Percentiles rank a stretch among this genome's conserved stretches.
These are phyloP conservation scores for Eolophus roseicapilla DNA, from an alignment of 2,113 vertebrate species.

Conservation along the genomic window DNA sequence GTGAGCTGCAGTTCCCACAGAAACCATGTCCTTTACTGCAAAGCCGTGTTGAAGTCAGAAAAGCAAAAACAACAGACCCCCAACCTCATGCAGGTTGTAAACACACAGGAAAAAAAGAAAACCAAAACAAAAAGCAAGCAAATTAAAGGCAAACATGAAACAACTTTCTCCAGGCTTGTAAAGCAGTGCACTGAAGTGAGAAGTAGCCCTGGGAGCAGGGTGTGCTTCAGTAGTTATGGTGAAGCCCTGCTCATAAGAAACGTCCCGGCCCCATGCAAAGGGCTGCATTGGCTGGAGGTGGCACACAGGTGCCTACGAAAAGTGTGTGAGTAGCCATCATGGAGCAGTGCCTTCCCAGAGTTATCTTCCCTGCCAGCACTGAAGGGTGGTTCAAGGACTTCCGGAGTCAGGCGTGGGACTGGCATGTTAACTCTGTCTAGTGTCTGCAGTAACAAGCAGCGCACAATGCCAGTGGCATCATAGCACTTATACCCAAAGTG, in stretches of 20 bases:
- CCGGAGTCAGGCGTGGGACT: background rate
- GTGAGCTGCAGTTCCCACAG: background rate
- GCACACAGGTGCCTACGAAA: background rate
- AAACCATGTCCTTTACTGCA: fast-evolving
- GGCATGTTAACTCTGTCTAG: fast-evolving
- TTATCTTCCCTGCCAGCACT: background rate
- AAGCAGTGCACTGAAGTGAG: background rate
- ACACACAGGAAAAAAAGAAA: background rate
- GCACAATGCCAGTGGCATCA: background rate
- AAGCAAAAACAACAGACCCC: background rate
- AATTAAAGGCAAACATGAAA: background rate
- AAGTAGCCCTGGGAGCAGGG: background rate
- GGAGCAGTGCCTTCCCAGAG: background rate
- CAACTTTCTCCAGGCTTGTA: background rate
- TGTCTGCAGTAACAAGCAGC: fast-evolving
- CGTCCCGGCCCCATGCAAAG: background rate
- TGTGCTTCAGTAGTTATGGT: background rate
- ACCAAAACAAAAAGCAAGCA: background rate
- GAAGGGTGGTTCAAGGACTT: background rate
- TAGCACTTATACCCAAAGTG: background rate
- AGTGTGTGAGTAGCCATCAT: background rate
- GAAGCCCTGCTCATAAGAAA: background rate
- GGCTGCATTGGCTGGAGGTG: background rate
- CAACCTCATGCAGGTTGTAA: background rate
- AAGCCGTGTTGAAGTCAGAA: background rate